Evolutionary conservation across 2,113 vertebrate species (phyloP), one percentile per base, ranked within the genome.

Genomic region (Gadus chalcogrammus): DNA sequence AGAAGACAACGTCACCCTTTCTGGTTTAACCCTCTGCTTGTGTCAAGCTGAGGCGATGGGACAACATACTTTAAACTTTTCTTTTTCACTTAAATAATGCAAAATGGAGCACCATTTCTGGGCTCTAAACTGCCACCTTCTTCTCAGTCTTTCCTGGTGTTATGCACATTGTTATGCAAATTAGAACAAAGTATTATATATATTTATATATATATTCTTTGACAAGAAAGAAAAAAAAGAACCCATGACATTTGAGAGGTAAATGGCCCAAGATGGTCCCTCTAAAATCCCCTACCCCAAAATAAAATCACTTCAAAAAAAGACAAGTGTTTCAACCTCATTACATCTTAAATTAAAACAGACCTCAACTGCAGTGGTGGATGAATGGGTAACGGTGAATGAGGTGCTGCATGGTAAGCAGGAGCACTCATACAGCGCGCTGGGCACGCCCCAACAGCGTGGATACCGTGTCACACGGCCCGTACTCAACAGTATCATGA

Each of bases 151-250:
- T 68, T 5, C 68, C 80, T 78, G 15, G n/a, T 58, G 42, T 48
- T 71, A 85, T 88, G 88, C 83, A 92, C 79, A 93, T 92, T 89
- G 83, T 88, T 88, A 78, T 70, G 76, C 76, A 48, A 78, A 78
- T 78, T 69, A 64, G 78, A 82, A 69, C 74, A 59, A 42, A 27
- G 72, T 38, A 15, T 69, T 63, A 60, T 63, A 62, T 61, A 71
- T 66, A 74, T 61, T 11, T 48, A 48, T 9, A 48, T 48, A 48
- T 48, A 48, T 48, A 48, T 48, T 11, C 79, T n/a, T 48, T 69
- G 68, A 71, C 65, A 64, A 63, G 70, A 24, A 69, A 31, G 38
- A 63, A 72, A n/a, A 69, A 31, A 59, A 71, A 69, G 68, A 15
- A 67, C 67, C 15, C 42, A 65, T 61, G 8, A 71, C 65, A 77